Percentiles rank a stretch among this genome's conserved stretches.
phyloP scores from a whole-genome alignment of 2,113 vertebrate genomes.

The human (Homo sapiens) region DNA sequence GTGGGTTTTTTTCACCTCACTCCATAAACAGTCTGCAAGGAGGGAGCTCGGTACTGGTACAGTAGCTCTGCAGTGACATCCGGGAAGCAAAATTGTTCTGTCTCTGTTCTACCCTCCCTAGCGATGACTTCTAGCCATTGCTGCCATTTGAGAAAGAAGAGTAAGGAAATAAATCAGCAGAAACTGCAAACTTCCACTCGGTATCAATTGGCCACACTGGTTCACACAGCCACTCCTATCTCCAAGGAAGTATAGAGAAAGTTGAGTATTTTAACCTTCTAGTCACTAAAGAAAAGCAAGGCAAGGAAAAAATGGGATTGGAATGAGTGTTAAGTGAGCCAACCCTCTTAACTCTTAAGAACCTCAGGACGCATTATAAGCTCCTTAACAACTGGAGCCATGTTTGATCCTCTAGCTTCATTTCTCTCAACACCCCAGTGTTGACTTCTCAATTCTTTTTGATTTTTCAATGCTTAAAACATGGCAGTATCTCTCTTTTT shows the following conservation, averaged over 20 bases:
- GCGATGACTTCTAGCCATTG: background rate
- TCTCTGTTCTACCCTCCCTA: background rate
- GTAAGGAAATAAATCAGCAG: background rate
- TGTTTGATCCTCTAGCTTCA: background rate
- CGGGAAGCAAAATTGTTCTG: background rate
- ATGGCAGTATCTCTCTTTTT: background rate
- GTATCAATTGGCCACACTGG: background rate
- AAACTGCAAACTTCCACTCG: background rate
- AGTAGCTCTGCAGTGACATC: background rate
- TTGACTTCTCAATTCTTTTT: background rate
- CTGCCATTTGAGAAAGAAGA: background rate
- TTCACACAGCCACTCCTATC: background rate
- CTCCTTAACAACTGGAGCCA: background rate
- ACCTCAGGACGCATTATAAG: background rate
- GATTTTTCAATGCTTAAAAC: background rate
- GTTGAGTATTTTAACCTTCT: background rate
- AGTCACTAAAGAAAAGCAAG: background rate
- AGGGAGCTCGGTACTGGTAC: no score
- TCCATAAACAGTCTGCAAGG: background rate
- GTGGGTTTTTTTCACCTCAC: fast-evolving
- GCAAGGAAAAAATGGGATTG: background rate
- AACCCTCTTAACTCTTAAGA: background rate
- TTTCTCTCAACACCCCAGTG: background rate
- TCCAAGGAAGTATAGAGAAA: background rate
- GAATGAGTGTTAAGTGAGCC: background rate